A percentile compares a stretch with the other conserved stretches of the same genome.
phyloP scores from a whole-genome alignment of 1,140 invertebrate species.

The Drosophila nigromelanica region DNA sequence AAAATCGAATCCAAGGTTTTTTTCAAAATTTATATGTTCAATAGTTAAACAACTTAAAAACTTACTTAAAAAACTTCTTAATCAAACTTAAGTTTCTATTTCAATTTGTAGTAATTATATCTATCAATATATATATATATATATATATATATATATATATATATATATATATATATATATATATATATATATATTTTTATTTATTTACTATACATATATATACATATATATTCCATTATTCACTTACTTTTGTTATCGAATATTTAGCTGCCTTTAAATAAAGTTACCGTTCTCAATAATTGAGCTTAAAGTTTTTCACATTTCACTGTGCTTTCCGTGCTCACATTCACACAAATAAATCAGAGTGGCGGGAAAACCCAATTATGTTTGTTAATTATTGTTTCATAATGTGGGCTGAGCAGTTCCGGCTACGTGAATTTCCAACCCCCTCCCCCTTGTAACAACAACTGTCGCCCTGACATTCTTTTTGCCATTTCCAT shows the following conservation, averaged over 20 bases:
- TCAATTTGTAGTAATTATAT: no score
- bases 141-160: no score
- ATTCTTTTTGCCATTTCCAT: slow-evolving; percentile 2
- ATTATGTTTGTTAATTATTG: slow-evolving; percentile 38
- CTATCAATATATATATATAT: no score
- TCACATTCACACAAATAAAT: slow-evolving; percentile 13
- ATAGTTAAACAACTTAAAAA: no score
- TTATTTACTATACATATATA: no score
- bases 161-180: no score
- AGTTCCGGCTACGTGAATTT: background rate
- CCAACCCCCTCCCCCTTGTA: background rate
- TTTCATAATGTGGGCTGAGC: slow-evolving; percentile 12
- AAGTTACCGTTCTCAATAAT: background rate
- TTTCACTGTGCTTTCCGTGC: background rate
- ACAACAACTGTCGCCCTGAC: background rate
- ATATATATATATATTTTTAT: no score
- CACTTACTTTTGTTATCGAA: background rate
- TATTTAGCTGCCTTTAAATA: background rate
- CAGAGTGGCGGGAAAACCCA: slow-evolving; percentile 11
- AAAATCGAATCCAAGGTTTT: no score
- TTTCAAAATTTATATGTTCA: no score
- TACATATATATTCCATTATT: no score
- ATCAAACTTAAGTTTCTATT: no score
- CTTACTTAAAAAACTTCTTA: no score
- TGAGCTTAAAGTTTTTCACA: background rate